Evolutionary conservation across 1,140 invertebrate genomes (phyloP), one percentile per base, ranked within the genome.

Genomic region (Leptinotarsa defecta): DNA sequence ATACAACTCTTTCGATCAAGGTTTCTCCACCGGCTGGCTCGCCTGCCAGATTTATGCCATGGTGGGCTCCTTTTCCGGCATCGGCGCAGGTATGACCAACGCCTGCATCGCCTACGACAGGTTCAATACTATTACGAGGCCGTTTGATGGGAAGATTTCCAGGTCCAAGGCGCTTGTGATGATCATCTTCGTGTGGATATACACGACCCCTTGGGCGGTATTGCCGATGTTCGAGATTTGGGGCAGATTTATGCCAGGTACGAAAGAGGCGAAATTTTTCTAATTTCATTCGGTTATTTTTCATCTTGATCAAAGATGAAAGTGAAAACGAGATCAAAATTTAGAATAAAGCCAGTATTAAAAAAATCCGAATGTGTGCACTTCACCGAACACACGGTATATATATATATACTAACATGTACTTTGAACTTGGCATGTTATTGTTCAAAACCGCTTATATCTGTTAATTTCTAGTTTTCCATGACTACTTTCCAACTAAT

Each of bases 191-290:
- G 90, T 95, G 64, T 96, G 94, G 94, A 81, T 89, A 0, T 96
- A 95, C 81, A 89, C 91, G 1, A 88, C 92, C 13, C 94, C 94
- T 0, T 96, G 94, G 92, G 92, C 90, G 0, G 82, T 95, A 11
- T 86, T 96, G 81, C 95, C 94, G 4, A 81, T 93, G 11, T 89
- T 94, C 48, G 91, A 92, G 76, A 89, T 94, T 15, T 96, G 94
- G 94, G 94, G 94, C 64, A 87, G 93, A 80, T 96, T 91, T 83
- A 93, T 93, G 43, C 94, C 94, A 83, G 92, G 90, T 91, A 85
- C 48, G 27, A 4, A 8, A 19, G 13, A 20, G 17, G 34, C 0
- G 3, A 70, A 13, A 48, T 57, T 57, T 57, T 57, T 57, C 52
- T 57, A 1, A 57, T 4, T 34, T 34, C 6, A 8, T 34, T 34